These are phyloP conservation scores for Isotomurus palustris DNA, from an alignment of 2,888 invertebrate species.

Conservation along the genomic window DNA sequence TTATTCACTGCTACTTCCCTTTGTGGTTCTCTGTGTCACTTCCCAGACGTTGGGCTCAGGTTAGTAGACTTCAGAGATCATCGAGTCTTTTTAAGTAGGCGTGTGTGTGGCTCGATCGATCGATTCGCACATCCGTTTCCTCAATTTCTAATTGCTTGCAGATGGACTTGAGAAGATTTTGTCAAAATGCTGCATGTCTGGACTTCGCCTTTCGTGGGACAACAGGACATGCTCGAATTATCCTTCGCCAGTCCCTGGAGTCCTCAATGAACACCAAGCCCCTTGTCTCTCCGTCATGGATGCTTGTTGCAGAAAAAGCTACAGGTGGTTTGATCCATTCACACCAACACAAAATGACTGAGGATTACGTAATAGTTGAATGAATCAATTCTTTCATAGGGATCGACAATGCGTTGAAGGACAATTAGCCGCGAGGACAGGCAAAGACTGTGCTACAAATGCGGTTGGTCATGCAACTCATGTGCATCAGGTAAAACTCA, in stretches of 20 bases:
- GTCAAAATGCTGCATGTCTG: conserved; percentile 55
- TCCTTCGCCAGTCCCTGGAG: conserved; percentile 55
- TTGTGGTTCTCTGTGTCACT: too few species aligned
- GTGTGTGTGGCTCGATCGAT: too few species aligned
- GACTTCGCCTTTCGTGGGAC: conserved; percentile 55
- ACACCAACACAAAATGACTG: neutral
- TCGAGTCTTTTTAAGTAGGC: too few species aligned
- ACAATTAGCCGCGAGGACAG: conserved; percentile 54
- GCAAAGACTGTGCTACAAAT: conserved; percentile 50
- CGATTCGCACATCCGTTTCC: too few species aligned
- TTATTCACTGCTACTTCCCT: too few species aligned
- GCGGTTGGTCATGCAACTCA: conserved; percentile 44
- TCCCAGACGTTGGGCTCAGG: too few species aligned
- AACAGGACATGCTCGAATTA: conserved; percentile 54
- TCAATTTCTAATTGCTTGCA: conserved; percentile 2
- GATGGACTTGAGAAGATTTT: conserved; percentile 42
- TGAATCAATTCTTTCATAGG: too few species aligned
- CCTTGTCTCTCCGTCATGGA: conserved; percentile 61
- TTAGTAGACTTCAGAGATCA: too few species aligned
- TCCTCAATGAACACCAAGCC: conserved; percentile 58
- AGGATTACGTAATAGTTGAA: neutral
- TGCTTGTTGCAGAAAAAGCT: conserved; percentile 60
- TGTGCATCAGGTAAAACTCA: conserved; percentile 43
- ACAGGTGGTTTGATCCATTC: conserved; percentile 49
- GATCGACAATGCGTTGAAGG: conserved; percentile 56